phyloP scores from a whole-genome alignment of 2,888 invertebrate species.

The Magallana nippona region DNA sequence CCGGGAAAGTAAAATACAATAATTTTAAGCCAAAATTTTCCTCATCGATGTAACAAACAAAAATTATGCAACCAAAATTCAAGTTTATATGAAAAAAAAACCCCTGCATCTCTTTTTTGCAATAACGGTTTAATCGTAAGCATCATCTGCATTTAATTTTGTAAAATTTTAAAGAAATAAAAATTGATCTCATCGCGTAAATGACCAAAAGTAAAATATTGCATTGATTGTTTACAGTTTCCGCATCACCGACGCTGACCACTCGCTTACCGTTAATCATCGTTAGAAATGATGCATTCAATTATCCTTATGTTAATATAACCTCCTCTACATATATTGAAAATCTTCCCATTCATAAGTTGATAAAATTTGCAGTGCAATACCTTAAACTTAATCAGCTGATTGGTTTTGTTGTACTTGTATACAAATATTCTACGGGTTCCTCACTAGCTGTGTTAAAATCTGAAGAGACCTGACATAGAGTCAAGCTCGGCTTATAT shows the following conservation, averaged over 20 bases:
- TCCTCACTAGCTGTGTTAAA: not conserved
- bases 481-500: not conserved
- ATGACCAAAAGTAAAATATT: not conserved
- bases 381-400: slow-evolving; percentile 18
- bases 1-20: too few relatives aligned
- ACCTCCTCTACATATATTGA: not conserved
- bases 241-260: slow-evolving; percentile 13
- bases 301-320: not conserved
- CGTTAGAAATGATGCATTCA: not conserved
- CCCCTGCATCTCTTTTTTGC: too few relatives aligned
- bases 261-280: not conserved
- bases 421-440: not conserved
- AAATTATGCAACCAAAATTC: too few relatives aligned
- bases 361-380: not conserved
- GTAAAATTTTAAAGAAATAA: not conserved
- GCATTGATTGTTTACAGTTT: slow-evolving; percentile 25
- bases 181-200: not conserved
- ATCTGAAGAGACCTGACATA: slow-evolving; percentile 5
- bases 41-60: too few relatives aligned
- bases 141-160: too few relatives aligned
- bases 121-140: too few relatives aligned
- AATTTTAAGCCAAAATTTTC: too few relatives aligned
- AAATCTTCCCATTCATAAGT: slow-evolving; percentile 17
- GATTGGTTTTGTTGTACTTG: not conserved
- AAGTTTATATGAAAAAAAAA: too few relatives aligned